These are phyloP conservation scores for Celastrina argiolus DNA, from an alignment of 2,888 invertebrate genomes.

Conservation along the genomic window DNA sequence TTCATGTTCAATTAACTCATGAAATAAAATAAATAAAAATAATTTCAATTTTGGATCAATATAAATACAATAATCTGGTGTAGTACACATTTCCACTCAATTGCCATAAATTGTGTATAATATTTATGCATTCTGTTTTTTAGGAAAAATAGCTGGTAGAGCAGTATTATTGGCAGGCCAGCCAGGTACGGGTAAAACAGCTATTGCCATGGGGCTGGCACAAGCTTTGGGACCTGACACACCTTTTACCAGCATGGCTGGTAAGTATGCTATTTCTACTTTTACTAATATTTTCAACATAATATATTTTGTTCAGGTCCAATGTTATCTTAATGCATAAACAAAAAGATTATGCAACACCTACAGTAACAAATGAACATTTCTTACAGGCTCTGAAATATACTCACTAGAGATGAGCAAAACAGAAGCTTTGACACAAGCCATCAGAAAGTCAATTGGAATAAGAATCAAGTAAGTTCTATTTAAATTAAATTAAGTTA, in stretches of 20 bases:
- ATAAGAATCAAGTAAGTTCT: constrained; percentile 90
- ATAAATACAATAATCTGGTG: too few relatives aligned
- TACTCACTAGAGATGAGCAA: constrained; percentile 99
- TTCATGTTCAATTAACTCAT: too few relatives aligned
- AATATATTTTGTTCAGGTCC: too few relatives aligned
- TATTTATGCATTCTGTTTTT: constrained; percentile 19
- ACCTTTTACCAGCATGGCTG: constrained; percentile 98
- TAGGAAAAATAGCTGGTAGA: constrained; percentile 95
- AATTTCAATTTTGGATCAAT: too few relatives aligned
- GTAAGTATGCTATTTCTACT: too few relatives aligned
- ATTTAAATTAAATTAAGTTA: neutral
- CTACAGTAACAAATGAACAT: neutral
- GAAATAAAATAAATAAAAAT: too few relatives aligned
- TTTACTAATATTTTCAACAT: too few relatives aligned
- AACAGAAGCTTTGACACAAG: constrained; percentile 98
- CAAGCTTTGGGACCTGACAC: constrained; percentile 96
- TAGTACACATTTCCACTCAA: too few relatives aligned
- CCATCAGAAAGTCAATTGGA: constrained; percentile 97
- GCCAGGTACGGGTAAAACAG: constrained; percentile 98
- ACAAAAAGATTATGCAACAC: neutral
- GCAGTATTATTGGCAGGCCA: constrained; percentile 97
- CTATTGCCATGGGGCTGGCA: constrained; percentile 97
- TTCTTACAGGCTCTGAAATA: constrained; percentile 90
- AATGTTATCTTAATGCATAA: too few relatives aligned
- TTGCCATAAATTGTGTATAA: too few relatives aligned